Base-by-base conservation (phyloP, 2,888 invertebrate genomes). In the Cynaeus angustus region DNA sequence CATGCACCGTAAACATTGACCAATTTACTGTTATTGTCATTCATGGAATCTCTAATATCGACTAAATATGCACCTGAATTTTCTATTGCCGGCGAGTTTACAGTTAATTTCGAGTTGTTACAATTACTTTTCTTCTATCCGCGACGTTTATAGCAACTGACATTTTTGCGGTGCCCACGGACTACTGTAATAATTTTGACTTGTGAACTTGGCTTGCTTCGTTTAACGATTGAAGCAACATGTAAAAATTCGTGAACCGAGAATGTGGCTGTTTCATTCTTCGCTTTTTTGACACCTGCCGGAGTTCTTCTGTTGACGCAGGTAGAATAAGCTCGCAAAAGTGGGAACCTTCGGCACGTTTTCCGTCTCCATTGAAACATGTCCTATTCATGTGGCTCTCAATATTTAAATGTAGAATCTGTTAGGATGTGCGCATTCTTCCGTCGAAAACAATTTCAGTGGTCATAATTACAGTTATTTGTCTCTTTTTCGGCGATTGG, bases 251-350 rank as follows among this genome's bases (percentile, higher is more conserved):
- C 33, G 33, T 33, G n/a, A 33, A 33, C 33, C 33, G 33, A 33
- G 33, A 33, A 33, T 33, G 33, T 33, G 33, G 3, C 33, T 33
- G 33, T 33, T 77, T 74, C 77, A 77, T 77, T 79, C 75, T 78
- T 77, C 73, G 50, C 74, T 72, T 75, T 74, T 76, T 76, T 78
- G 80, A 82, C 83, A 83, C 83, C 83, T 83, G 82, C 83, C 79
- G 72, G 67, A 62, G 74, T 74, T 70, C 75, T 75, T 74, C 76
- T 73, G 72, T 75, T 72, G 26, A 80, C 82, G 80, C 82, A 82
- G 82, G 81, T 81, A 81, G 80, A 70, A 53, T 41, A 72, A 13
- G 71, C 72, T 76, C 68, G 76, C 76, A 70, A 75, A 75, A 74
- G 70, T 71, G 62, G 74, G 71, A 72, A 70, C 72, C 70, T 56